A percentile compares a stretch with the other conserved stretches of the same genome.
phyloP scores from a whole-genome alignment of 2,888 invertebrate species.

The Aquatica leii region DNA sequence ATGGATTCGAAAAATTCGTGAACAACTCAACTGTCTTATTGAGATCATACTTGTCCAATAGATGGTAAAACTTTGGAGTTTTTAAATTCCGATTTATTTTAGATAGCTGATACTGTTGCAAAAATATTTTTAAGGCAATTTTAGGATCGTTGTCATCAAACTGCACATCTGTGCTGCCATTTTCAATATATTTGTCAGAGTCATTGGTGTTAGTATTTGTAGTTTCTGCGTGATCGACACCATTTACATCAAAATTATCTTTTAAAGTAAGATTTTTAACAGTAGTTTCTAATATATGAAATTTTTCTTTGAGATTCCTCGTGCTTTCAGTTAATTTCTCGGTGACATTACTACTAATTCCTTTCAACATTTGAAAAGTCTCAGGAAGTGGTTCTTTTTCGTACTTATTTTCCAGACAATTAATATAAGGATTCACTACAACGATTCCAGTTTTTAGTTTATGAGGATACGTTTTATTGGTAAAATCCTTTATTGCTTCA shows the following conservation, averaged over 20 bases:
- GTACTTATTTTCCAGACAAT: slow-evolving; percentile 37
- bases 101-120: slow-evolving; percentile 57
- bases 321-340: slow-evolving; percentile 65
- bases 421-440: slow-evolving; percentile 57
- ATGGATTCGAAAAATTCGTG: slow-evolving; percentile 47
- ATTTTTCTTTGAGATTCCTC: slow-evolving; percentile 65
- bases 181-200: no score
- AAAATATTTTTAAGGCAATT: slow-evolving; percentile 50
- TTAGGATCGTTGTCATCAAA: slow-evolving; percentile 11
- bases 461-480: slow-evolving; percentile 58
- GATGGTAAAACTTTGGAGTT: slow-evolving; percentile 48
- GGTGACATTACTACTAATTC: slow-evolving; percentile 62
- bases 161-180: no score
- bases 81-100: slow-evolving; percentile 54
- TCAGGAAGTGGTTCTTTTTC: slow-evolving; percentile 59
- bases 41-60: slow-evolving; percentile 44
- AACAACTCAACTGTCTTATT: slow-evolving; percentile 47
- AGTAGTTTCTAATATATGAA: slow-evolving; percentile 62
- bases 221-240: no score
- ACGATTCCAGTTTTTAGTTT: slow-evolving; percentile 67
- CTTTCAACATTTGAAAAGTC: slow-evolving; percentile 64
- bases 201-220: not conserved
- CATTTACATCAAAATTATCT: slow-evolving; percentile 44
- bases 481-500: slow-evolving; percentile 59
- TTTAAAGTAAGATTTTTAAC: slow-evolving; percentile 49